These are phyloP conservation scores for Odontomachus brunneus DNA, from an alignment of 1,140 invertebrate genomes.

Conservation along the genomic window DNA sequence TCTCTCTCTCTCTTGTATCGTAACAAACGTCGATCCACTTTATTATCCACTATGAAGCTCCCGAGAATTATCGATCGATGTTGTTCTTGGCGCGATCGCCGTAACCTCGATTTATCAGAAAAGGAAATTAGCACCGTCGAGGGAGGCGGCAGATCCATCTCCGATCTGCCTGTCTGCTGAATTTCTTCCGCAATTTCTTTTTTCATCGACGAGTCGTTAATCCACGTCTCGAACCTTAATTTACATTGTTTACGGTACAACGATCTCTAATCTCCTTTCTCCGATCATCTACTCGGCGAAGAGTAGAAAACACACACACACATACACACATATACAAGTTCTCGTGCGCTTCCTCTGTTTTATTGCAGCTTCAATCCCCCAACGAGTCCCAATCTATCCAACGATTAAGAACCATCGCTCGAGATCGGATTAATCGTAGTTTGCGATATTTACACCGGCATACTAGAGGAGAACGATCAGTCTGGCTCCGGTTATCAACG, in stretches of 20 bases:
- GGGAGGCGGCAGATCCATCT: too few relatives aligned
- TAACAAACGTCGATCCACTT: too few relatives aligned
- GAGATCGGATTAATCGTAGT: constrained; percentile 37
- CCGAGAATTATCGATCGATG: too few relatives aligned
- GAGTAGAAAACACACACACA: neutral
- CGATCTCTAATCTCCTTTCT: neutral
- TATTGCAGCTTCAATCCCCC: neutral
- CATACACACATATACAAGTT: neutral
- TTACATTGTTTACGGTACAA: neutral
- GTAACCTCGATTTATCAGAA: too few relatives aligned
- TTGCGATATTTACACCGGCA: constrained; percentile 18
- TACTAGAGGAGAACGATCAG: constrained; percentile 25
- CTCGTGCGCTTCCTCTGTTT: neutral
- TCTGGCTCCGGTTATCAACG: constrained; percentile 29
- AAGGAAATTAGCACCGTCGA: too few relatives aligned
- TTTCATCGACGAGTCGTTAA: neutral
- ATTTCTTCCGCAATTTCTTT: too few relatives aligned
- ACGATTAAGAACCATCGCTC: neutral
- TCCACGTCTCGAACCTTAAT: neutral
- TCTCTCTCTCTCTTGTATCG: too few relatives aligned
- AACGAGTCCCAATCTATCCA: neutral
- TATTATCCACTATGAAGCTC: too few relatives aligned
- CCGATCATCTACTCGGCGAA: neutral
- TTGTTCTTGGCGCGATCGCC: too few relatives aligned
- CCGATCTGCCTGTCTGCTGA: too few relatives aligned